Percentiles rank a stretch among this genome's conserved stretches.
These are phyloP conservation scores for Nasonia longicornis DNA, from an alignment of 1,140 invertebrate genomes.

Conservation along the genomic window DNA sequence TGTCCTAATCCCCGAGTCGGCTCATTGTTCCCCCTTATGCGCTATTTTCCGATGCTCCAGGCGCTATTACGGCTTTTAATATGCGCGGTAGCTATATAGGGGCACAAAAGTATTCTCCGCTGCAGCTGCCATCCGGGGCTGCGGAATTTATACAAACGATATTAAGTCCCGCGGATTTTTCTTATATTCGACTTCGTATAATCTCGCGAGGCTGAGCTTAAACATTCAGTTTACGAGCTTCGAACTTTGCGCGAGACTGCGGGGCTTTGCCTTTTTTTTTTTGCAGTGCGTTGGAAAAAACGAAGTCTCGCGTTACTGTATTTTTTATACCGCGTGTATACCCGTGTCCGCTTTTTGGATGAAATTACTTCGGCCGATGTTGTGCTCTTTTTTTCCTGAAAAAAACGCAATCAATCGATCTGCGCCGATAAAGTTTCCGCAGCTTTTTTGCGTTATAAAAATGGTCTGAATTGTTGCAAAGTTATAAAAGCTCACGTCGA, in stretches of 20 bases:
- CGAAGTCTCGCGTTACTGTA: too few relatives aligned
- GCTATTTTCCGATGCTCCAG: neutral
- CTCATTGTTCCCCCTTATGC: neutral
- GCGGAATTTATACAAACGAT: neutral
- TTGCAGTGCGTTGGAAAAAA: too few relatives aligned
- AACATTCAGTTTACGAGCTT: neutral
- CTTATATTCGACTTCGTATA: neutral
- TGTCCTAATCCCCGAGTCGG: neutral
- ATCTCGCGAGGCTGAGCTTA: neutral
- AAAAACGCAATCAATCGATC: too few relatives aligned
- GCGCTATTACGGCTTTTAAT: neutral
- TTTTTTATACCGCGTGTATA: too few relatives aligned
- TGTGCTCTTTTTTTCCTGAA: too few relatives aligned
- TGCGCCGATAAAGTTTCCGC: too few relatives aligned
- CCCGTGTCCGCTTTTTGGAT: too few relatives aligned
- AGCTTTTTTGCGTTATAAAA: too few relatives aligned
- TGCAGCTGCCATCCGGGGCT: neutral
- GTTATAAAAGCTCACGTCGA: too few relatives aligned
- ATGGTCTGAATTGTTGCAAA: too few relatives aligned
- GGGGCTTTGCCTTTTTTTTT: too few relatives aligned
- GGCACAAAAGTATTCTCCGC: neutral
- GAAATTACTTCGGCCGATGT: too few relatives aligned
- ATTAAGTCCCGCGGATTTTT: neutral
- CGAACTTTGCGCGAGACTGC: neutral
- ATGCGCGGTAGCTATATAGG: neutral